These are phyloP conservation scores for Hydractinia echinata DNA, from an alignment of 30 jellyfish, hydroid and myxozoan species.

Conservation along the genomic window DNA sequence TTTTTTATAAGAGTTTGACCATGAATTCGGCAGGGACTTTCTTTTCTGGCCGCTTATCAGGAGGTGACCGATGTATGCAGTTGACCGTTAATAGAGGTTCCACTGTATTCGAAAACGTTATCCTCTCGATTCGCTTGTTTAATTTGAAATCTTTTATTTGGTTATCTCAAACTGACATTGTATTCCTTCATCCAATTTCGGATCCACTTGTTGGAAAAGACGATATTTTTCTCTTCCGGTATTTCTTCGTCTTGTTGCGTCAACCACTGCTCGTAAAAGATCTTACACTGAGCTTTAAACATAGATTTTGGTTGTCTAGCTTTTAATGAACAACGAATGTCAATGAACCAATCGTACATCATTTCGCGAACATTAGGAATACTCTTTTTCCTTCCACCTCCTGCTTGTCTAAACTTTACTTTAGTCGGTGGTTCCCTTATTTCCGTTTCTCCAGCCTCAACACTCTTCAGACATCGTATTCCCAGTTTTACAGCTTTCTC, in stretches of 20 bases:
- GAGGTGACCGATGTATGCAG: too few species aligned
- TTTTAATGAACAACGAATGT: constrained; percentile 44
- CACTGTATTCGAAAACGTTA: too few species aligned
- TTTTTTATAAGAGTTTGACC: too few species aligned
- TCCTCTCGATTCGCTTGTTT: constrained; percentile 47
- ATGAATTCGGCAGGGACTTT: too few species aligned
- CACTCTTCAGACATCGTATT: constrained; percentile 29
- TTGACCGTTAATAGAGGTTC: too few species aligned
- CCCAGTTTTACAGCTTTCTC: constrained; percentile 61
- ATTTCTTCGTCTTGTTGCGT: constrained; percentile 39
- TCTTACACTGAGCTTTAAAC: constrained; percentile 45
- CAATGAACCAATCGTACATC: constrained; percentile 42
- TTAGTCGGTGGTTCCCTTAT: constrained; percentile 35
- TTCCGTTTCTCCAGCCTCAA: constrained; percentile 6
- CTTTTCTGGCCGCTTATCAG: too few species aligned
- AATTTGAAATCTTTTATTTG: constrained; percentile 53
- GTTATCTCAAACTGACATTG: constrained; percentile 57
- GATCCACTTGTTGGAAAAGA: constrained; percentile 45
- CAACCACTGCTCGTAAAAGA: constrained; percentile 59
- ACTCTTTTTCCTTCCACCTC: constrained; percentile 56
- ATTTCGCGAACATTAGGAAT: constrained; percentile 47
- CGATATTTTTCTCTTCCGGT: constrained; percentile 25
- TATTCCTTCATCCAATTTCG: constrained; percentile 54
- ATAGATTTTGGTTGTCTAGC: constrained; percentile 53
- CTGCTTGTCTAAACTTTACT: constrained; percentile 28